phyloP scores from a whole-genome alignment of 64 coral and sea anemone species.

The Actinia equina region DNA sequence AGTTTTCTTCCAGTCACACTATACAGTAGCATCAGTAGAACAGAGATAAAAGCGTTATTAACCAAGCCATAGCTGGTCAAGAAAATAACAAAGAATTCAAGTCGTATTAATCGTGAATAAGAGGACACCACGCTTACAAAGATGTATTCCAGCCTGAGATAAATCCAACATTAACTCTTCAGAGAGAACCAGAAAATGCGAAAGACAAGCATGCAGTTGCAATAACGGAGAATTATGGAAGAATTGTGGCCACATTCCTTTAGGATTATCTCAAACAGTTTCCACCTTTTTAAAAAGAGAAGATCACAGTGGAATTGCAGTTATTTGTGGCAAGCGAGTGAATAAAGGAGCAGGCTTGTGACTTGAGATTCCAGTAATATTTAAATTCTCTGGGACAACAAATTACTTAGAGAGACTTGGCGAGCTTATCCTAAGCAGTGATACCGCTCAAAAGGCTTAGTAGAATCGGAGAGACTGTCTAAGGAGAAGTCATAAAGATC shows the following conservation, averaged over 20 bases:
- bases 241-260: constrained; percentile 53
- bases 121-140: constrained; percentile 36
- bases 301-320: constrained; percentile 20
- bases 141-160: constrained; percentile 19
- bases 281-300: constrained; percentile 48
- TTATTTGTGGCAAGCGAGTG: constrained; percentile 43
- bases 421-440: constrained; percentile 32
- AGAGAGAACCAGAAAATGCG: constrained; percentile 52
- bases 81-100: background rate
- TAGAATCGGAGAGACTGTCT: no score
- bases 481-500: no score
- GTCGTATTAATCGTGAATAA: constrained; percentile 30
- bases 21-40: no score
- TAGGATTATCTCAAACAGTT: constrained; percentile 35
- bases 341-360: constrained; percentile 46
- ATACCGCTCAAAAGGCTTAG: no score
- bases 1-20: no score
- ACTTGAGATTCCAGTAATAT: constrained; percentile 50
- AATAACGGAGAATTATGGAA: constrained; percentile 20
- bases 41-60: no score
- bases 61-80: background rate
- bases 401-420: constrained; percentile 63
- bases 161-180: constrained; percentile 8
- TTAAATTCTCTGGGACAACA: constrained; percentile 29
- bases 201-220: constrained; percentile 35